Percentiles rank a stretch among this genome's conserved stretches.
phyloP scores from a whole-genome alignment of 2,888 invertebrate species.

The Rhamphomyia laevipes region DNA sequence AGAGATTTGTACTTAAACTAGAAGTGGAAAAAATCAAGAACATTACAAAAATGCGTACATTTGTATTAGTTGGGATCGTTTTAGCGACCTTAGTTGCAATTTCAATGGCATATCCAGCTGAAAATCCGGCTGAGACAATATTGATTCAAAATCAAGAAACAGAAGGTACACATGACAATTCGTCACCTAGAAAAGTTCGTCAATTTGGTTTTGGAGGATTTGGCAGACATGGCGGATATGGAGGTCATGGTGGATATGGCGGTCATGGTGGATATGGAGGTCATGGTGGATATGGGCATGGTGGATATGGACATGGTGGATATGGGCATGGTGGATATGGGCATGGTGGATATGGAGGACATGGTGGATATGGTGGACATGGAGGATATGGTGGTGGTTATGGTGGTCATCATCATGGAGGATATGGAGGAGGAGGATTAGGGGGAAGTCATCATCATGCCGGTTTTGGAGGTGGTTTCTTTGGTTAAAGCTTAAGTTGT shows the following conservation, averaged over 20 bases:
- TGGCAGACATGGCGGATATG: constrained; percentile 16
- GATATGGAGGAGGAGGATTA: not conserved
- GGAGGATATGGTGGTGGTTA: not conserved
- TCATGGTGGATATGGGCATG: not conserved
- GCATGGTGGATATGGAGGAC: not conserved
- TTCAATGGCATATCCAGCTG: too few species aligned
- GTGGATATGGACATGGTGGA: not conserved
- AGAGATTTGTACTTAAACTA: not conserved
- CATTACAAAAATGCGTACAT: not conserved
- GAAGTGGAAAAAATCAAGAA: too few species aligned
- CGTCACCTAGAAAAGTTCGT: constrained; percentile 18
- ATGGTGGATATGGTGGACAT: not conserved
- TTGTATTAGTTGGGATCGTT: not conserved
- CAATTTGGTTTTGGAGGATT: constrained; percentile 12
- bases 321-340: not conserved
- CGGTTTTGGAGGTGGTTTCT: too few species aligned
- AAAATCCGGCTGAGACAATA: too few species aligned
- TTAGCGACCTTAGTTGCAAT: not conserved
- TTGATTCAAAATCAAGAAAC: too few species aligned
- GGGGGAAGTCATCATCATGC: not conserved
- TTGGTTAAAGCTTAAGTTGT: not conserved
- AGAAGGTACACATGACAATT: constrained; percentile 17
- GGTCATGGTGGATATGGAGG: constrained; percentile 2
- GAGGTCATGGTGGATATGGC: constrained; percentile 8
- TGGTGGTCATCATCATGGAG: not conserved